Conservation (phyloP, 2,888 invertebrate genomes). For the Tenodera sinensis region DNA sequence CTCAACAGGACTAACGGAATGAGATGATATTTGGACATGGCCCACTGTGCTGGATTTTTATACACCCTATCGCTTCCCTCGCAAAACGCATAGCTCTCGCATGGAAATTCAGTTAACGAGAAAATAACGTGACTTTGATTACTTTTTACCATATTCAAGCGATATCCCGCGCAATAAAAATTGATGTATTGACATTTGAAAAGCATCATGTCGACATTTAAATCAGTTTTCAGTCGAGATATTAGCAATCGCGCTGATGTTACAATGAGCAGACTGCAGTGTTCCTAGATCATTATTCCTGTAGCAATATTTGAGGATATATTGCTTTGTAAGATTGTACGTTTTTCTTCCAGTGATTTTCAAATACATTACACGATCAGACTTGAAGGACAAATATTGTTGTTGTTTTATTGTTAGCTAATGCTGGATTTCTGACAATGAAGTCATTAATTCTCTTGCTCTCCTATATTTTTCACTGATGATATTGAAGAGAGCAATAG, state of each 20-base stretch:
- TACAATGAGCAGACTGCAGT: too few species aligned
- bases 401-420: too few species aligned
- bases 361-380: neutral
- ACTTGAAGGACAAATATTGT: too few species aligned
- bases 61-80: neutral
- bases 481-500: too few species aligned
- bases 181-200: neutral
- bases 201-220: neutral
- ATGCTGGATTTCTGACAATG: too few species aligned
- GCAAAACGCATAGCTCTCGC: neutral
- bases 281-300: too few species aligned
- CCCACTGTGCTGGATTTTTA: neutral
- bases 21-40: neutral
- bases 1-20: neutral
- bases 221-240: neutral
- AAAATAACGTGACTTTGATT: neutral
- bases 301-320: too few species aligned
- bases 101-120: neutral
- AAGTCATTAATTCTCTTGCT: too few species aligned
- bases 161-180: neutral
- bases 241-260: neutral
- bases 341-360: neutral
- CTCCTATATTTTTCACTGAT: too few species aligned
- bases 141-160: neutral
- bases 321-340: neutral